phyloP scores from a whole-genome alignment of 2,797 vertebrate species.

The Graptemys geographica region DNA sequence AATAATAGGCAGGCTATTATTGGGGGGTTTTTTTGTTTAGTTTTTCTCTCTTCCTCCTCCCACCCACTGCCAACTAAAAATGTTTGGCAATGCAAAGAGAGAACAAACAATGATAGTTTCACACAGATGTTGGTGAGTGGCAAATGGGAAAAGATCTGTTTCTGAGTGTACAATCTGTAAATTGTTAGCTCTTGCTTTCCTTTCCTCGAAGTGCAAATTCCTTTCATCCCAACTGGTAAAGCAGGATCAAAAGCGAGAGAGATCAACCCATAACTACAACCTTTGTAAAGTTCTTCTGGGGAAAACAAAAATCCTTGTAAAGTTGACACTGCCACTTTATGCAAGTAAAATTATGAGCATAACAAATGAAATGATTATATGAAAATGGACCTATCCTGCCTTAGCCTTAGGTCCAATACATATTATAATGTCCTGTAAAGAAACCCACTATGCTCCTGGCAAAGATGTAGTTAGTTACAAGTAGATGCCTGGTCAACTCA shows the following conservation, averaged over 20 bases:
- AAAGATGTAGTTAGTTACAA: background rate
- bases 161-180: background rate
- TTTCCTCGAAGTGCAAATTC: background rate
- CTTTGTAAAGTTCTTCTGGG: background rate
- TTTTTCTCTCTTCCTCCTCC: background rate
- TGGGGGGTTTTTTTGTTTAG: background rate
- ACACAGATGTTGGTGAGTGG: background rate
- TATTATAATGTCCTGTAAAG: background rate
- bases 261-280: background rate
- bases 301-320: background rate
- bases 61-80: fast-evolving
- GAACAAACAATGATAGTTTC: background rate
- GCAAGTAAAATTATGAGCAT: background rate
- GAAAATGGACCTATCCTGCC: background rate
- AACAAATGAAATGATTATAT: background rate
- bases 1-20: background rate
- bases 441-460: fast-evolving
- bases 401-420: background rate
- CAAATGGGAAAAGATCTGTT: background rate
- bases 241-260: no score
- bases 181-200: background rate
- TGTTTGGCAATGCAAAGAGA: background rate
- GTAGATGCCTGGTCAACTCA: background rate
- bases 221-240: no score
- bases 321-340: background rate